phyloP scores from a whole-genome alignment of 2,113 vertebrate genomes.

The Mormyrus iriodes region DNA sequence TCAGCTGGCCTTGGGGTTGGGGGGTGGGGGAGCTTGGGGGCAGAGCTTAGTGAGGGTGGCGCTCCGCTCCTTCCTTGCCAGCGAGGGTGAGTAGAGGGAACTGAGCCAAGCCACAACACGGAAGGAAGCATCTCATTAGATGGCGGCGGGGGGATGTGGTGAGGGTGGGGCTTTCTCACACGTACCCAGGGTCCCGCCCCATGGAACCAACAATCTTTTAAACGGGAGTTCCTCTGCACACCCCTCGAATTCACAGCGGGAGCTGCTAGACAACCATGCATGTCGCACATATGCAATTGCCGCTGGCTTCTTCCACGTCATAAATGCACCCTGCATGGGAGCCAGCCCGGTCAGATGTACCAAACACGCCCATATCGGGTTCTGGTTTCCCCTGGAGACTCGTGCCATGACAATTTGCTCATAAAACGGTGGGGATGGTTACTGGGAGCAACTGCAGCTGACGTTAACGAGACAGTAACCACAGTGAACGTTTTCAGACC shows the following conservation, averaged over 20 bases:
- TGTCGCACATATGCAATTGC: background rate
- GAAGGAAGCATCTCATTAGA: slow-evolving; percentile 30
- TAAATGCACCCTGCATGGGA: background rate
- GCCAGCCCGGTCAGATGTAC: background rate
- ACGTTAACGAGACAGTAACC: background rate
- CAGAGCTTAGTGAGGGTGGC: background rate
- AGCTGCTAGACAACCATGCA: background rate
- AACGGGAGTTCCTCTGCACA: background rate
- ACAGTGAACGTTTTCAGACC: background rate
- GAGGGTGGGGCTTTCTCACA: background rate
- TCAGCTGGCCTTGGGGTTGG: background rate
- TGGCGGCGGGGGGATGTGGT: background rate
- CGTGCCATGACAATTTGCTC: background rate
- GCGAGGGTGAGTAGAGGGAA: slow-evolving; percentile 33
- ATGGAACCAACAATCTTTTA: background rate
- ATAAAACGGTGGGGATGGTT: background rate
- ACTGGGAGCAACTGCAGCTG: background rate
- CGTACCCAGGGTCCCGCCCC: background rate
- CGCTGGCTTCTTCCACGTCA: background rate
- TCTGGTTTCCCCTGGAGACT: background rate
- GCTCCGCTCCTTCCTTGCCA: background rate
- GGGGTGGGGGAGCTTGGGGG: background rate
- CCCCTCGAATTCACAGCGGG: background rate
- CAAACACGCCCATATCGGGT: background rate
- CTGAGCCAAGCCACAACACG: slow-evolving; percentile 26